Percentiles rank a stretch among this genome's conserved stretches.
These are phyloP conservation scores for Pristiophorus japonicus DNA, from an alignment of 2,113 vertebrate species.

Conservation along the genomic window DNA sequence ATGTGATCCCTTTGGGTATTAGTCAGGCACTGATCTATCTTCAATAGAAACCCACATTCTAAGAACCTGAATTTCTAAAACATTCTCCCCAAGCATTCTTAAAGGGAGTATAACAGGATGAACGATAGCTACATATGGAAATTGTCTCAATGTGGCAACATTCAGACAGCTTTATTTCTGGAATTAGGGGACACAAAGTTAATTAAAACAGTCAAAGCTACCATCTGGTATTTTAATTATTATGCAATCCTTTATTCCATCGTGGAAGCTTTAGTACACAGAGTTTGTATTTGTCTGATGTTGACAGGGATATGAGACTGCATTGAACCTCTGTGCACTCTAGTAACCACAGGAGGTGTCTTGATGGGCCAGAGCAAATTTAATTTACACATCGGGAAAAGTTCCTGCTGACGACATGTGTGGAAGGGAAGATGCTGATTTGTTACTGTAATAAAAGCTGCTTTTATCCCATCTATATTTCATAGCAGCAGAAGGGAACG, in stretches of 20 bases:
- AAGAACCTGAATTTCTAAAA: background rate
- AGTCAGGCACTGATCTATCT: too few species aligned
- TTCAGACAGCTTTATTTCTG: background rate
- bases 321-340: too few species aligned
- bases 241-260: background rate
- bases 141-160: background rate
- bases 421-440: slow-evolving; percentile 12
- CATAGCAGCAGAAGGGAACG: background rate
- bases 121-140: background rate
- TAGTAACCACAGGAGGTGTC: background rate
- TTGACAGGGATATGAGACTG: background rate
- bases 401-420: background rate
- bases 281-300: background rate
- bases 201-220: background rate
- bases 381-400: background rate
- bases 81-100: background rate
- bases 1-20: background rate
- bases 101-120: background rate
- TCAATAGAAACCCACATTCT: background rate
- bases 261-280: background rate
- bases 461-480: slow-evolving; percentile 34
- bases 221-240: background rate
- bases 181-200: background rate
- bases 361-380: background rate
- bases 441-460: slow-evolving; percentile 31